A percentile compares a stretch with the other conserved stretches of the same genome.
Conservation (phyloP, 1,140 invertebrate species). For the Apis florea region DNA sequence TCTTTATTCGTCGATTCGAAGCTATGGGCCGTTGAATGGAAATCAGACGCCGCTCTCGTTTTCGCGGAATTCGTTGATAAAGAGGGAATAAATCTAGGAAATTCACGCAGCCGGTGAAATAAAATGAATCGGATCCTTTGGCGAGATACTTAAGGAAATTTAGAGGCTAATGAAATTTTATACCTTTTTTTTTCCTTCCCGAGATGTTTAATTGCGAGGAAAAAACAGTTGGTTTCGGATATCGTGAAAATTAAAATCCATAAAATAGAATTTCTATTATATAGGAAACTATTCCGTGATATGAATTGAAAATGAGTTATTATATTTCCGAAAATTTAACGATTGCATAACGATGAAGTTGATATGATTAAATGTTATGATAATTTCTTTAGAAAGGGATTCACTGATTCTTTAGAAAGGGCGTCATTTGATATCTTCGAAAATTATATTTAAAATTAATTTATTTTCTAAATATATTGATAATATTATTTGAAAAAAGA, state of each 20-base stretch:
- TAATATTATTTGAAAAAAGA: background rate
- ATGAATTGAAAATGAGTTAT: background rate
- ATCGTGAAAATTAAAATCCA: background rate
- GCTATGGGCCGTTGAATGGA: slow-evolving; percentile 8
- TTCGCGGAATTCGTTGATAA: slow-evolving; percentile 6
- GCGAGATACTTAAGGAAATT: background rate
- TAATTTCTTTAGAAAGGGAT: background rate
- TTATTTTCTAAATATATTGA: background rate
- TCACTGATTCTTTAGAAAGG: too few relatives aligned
- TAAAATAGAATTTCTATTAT: background rate
- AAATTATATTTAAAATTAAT: background rate
- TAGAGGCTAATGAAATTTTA: background rate
- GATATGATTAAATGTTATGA: background rate
- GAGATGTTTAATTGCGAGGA: background rate
- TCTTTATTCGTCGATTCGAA: slow-evolving; percentile 14
- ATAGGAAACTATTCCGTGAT: too few relatives aligned
- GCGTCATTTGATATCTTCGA: background rate
- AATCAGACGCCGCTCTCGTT: slow-evolving; percentile 12
- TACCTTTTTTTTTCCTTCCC: background rate
- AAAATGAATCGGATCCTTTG: background rate
- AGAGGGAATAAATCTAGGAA: background rate
- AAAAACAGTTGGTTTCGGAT: background rate
- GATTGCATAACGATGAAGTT: background rate
- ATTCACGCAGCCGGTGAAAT: too few relatives aligned
- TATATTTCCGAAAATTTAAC: background rate